phyloP scores from a whole-genome alignment of 2,113 vertebrate species.

The Upupa epops region DNA sequence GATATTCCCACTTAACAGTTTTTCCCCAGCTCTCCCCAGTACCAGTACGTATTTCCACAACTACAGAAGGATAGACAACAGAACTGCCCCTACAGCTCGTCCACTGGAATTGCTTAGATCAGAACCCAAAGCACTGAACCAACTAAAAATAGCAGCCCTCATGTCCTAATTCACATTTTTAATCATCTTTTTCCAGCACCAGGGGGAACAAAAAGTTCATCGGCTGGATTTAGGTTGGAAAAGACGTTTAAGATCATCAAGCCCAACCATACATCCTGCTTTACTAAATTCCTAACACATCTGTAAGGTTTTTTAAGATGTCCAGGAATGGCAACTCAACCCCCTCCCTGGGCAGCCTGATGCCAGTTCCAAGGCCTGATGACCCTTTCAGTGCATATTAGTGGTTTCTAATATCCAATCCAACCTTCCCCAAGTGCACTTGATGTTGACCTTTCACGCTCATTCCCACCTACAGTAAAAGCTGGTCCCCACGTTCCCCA shows the following conservation, averaged over 20 bases:
- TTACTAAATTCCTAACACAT: too few relatives aligned
- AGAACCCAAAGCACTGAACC: not conserved
- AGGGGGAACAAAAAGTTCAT: accelerated
- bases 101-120: not conserved
- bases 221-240: too few relatives aligned
- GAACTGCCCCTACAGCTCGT: not conserved
- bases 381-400: too few relatives aligned
- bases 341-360: too few relatives aligned
- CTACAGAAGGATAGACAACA: not conserved
- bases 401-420: too few relatives aligned
- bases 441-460: not conserved
- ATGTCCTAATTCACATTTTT: not conserved
- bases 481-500: accelerated
- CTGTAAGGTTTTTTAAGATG: too few relatives aligned
- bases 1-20: not conserved
- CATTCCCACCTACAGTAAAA: too few relatives aligned
- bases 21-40: not conserved
- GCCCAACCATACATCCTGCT: too few relatives aligned
- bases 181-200: not conserved
- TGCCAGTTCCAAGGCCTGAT: too few relatives aligned
- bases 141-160: not conserved
- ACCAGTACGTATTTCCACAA: not conserved
- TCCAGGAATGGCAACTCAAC: too few relatives aligned
- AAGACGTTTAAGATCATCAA: too few relatives aligned
- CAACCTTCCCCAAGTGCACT: too few relatives aligned